Percentiles rank a stretch among this genome's conserved stretches.
These are phyloP conservation scores for Leptosomus discolor DNA, from an alignment of 2,113 vertebrate genomes.

Conservation along the genomic window DNA sequence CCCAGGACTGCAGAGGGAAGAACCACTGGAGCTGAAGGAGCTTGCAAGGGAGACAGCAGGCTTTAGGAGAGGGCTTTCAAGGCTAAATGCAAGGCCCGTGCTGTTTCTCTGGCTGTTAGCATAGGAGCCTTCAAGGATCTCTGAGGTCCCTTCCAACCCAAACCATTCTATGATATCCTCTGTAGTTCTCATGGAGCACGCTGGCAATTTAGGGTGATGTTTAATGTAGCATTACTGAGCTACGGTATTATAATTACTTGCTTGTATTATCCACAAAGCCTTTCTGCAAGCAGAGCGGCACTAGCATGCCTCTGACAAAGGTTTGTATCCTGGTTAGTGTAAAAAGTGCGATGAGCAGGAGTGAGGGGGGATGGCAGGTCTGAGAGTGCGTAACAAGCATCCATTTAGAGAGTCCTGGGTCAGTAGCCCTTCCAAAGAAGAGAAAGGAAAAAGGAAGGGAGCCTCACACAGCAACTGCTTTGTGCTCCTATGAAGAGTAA, in stretches of 20 bases:
- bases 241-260: neutral
- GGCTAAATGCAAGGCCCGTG: fast-evolving
- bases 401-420: neutral
- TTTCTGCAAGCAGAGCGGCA: neutral
- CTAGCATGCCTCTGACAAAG: neutral
- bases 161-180: too few species aligned
- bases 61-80: neutral
- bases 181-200: neutral
- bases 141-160: too few species aligned
- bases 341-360: too few species aligned
- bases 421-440: fast-evolving
- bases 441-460: neutral
- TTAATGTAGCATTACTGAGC: neutral
- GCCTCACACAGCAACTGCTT: too few species aligned
- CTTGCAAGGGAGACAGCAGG: fast-evolving
- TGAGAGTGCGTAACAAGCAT: neutral
- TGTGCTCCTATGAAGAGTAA: neutral
- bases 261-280: neutral
- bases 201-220: neutral
- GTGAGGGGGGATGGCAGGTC: neutral
- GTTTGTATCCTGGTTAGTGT: too few species aligned
- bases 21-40: neutral
- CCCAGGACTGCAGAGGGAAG: neutral
- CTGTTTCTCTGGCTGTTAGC: neutral
- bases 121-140: neutral